These are phyloP conservation scores for Axis porcinus DNA, from an alignment of 2,113 vertebrate species.

Conservation along the genomic window DNA sequence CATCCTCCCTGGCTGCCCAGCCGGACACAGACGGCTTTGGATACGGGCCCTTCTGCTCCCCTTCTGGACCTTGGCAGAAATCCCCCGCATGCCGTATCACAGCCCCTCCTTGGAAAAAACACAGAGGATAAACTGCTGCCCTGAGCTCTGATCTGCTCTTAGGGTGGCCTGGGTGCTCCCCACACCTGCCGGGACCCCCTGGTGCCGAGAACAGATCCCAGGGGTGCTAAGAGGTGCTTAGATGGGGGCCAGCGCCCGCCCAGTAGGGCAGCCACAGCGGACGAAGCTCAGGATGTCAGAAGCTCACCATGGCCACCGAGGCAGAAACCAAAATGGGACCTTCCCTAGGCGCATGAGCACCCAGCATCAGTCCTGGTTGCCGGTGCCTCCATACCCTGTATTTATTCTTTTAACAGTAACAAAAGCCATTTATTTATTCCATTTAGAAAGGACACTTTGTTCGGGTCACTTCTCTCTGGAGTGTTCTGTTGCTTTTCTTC, in stretches of 20 bases:
- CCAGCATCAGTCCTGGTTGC: background rate
- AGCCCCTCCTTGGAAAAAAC: background rate
- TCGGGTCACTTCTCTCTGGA: background rate
- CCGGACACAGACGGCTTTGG: background rate
- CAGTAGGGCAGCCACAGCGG: fast-evolving
- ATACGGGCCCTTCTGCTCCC: background rate
- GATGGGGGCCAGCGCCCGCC: background rate
- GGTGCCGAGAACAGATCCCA: background rate
- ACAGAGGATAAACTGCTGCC: background rate
- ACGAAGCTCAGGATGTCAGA: background rate
- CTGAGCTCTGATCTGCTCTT: slow-evolving; percentile 6
- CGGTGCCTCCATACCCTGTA: slow-evolving; percentile 4
- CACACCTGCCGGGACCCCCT: background rate
- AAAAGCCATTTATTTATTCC: slow-evolving; percentile 69
- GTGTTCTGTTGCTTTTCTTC: background rate
- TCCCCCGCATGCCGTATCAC: background rate
- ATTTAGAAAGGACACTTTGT: background rate
- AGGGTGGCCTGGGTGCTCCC: background rate
- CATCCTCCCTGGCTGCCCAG: background rate
- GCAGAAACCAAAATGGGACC: background rate
- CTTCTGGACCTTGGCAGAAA: background rate
- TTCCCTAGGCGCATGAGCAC: background rate
- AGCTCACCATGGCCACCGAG: background rate
- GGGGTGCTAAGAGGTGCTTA: slow-evolving; percentile 29
- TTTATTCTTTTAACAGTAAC: slow-evolving; percentile 69